phyloP scores from a whole-genome alignment of 2,797 vertebrate species.

The Nyctibius grandis region DNA sequence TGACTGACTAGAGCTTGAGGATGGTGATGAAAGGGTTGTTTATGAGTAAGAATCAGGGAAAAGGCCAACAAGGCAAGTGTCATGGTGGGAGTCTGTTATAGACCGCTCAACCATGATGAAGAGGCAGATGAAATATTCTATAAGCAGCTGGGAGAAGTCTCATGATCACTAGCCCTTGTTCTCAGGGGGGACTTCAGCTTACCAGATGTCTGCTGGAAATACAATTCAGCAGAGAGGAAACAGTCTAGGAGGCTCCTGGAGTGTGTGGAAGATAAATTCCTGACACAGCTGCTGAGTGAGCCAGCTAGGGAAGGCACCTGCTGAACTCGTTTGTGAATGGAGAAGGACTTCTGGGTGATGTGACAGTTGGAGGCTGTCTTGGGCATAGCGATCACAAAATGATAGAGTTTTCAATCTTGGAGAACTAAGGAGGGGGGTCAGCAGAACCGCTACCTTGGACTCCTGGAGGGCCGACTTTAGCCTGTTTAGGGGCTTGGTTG shows the following conservation, averaged over 20 bases:
- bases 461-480: neutral
- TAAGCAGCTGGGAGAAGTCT: neutral
- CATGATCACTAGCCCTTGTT: neutral
- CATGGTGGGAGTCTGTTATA: neutral
- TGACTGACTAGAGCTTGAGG: neutral
- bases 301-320: neutral
- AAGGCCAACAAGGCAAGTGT: neutral
- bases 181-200: neutral
- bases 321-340: neutral
- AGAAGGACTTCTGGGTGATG: too few relatives aligned
- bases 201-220: neutral
- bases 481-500: neutral
- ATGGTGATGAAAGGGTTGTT: neutral
- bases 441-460: neutral
- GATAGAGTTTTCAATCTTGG: neutral
- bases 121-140: neutral
- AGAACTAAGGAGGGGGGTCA: neutral
- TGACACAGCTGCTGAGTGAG: too few relatives aligned
- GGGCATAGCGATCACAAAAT: neutral
- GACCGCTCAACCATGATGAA: neutral
- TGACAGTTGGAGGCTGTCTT: neutral
- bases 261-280: neutral
- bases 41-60: neutral
- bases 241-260: neutral
- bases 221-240: neutral